Base-by-base conservation (phyloP, 2,113 vertebrate species). In the Lampris megalopsis region DNA sequence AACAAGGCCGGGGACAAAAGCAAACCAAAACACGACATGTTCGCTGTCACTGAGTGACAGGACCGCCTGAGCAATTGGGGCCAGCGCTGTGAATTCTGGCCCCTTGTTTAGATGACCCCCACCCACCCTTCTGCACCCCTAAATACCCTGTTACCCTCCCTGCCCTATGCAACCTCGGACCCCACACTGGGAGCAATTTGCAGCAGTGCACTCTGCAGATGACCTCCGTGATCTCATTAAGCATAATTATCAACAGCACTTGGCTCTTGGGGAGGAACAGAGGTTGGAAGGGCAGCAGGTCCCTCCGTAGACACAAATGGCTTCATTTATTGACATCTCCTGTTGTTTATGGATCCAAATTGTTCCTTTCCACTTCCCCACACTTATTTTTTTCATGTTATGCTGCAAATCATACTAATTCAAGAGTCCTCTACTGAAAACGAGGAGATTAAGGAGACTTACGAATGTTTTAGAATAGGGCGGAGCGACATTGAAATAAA, bases 101-200 rank as follows among this genome's bases (percentile, higher is more conserved):
- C 85, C 81, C 13, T 73, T 63, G 65, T 63, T 76, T 73, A 92
- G 90, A 91, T 76, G 84, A 73, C 62, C 53, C 41, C 47, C 63
- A 65, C 59, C 77, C 48, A 52, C 59, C 47, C 37, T 57, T 57
- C 43, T 75, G 69, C 36, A 81, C 72, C 78, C 84, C 69, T 0
- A 24, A 9, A 53, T 54, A 65, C 59, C 81, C 71, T 3, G 6
- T 5, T 41, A 45, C 1, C 84, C 24, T 24, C 75, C 80, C 77
- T 69, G 58, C 62, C 73, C 79, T 75, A 65, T 80, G 69, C 82
- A 64, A 75, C 87, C 57, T 9, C 75, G 77, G 91, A 71, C 86
- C 88, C 81, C 94, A 88, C 42, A 84, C 91, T 93, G 93, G 40
- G 92, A 90, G 75, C 88, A 92, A 94, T 93, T 93, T 91, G 89